These are phyloP conservation scores for Hucho hucho DNA, from an alignment of 2,113 vertebrate species.

Conservation along the genomic window DNA sequence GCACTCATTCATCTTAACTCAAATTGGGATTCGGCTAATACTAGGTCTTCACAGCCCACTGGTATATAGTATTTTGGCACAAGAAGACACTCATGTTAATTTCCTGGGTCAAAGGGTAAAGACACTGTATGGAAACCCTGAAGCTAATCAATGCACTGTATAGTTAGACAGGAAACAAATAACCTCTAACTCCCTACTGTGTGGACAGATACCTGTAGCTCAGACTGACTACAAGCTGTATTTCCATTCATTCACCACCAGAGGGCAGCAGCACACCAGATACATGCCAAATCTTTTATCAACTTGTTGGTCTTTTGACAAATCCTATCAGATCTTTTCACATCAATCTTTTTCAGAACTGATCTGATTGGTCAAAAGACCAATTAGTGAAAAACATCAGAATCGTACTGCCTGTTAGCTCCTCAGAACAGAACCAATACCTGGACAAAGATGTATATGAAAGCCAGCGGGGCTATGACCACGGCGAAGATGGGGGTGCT, in stretches of 20 bases:
- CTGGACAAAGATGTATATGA: constrained; percentile 88
- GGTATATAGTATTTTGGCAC: neutral
- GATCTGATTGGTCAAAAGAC: no score
- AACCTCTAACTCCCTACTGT: neutral
- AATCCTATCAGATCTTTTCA: no score
- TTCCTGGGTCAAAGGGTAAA: neutral
- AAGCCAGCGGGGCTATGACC: constrained; percentile 81
- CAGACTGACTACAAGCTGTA: constrained; percentile 5
- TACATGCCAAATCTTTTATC: no score
- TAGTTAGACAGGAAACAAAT: no score
- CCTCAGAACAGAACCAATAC: constrained; percentile 61
- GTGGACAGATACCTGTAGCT: neutral
- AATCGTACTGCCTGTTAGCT: no score
- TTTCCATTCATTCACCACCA: constrained; percentile 33
- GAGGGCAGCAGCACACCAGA: constrained; percentile 33
- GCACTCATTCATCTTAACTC: neutral
- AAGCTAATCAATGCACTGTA: neutral
- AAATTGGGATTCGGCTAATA: neutral
- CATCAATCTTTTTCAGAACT: no score
- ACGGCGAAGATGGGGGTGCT: constrained; percentile 87
- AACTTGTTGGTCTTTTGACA: no score
- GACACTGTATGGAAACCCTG: neutral
- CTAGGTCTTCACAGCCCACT: no score
- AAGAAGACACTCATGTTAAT: neutral
- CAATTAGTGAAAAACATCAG: no score